Base-by-base conservation (phyloP, 2,888 invertebrate genomes). In the Yponomeuta cagnagella region DNA sequence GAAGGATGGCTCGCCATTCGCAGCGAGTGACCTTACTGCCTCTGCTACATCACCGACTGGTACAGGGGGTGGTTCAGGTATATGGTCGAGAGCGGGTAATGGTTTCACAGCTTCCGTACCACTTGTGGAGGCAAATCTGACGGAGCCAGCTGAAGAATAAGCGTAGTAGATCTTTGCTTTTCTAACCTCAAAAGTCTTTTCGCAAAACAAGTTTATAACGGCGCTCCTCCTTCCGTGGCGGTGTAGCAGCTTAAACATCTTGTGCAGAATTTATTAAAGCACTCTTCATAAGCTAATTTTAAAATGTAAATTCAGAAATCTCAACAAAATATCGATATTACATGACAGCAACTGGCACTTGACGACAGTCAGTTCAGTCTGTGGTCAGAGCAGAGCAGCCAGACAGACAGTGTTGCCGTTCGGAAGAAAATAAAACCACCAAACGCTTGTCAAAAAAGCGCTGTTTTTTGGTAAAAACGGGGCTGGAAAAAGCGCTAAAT, bases 1-100 rank as follows among this genome's bases (percentile, higher is more conserved):
- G 78, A 98, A 95, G 0, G 96, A 94, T 0, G 96, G 95, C 81
- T 98, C 98, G 10, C 95, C 96, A 79, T 91, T 92, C 8, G 85
- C 85, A 48, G 90, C 85, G 33, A 92, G 76, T n/a, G 87, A 80
- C 74, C 90, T 89, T 10, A 88, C 88, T 6, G 87, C 80, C 73
- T 86, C 90, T 67, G 85, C 80, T 72, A 89, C 75, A 70, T 86
- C 85, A 33, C 77, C 74, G 67, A 86, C 73, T 3, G 92, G 92
- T 30, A 91, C 82, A 10, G 91, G 89, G 9, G 92, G 92, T 10
- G 92, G 88, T 77, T 92, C 92, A 63, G 92, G 92, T 80, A 92
- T 89, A 74, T 77, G 83, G 30, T 92, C 92, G 9, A 83, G 70
- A 43, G 88, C 71, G 9, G 81, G 76, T 63, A 76, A 66, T 66